Evolutionary conservation across 2,888 invertebrate species (phyloP), one percentile per base, ranked within the genome.

Genomic region (Therioaphis trifolii): DNA sequence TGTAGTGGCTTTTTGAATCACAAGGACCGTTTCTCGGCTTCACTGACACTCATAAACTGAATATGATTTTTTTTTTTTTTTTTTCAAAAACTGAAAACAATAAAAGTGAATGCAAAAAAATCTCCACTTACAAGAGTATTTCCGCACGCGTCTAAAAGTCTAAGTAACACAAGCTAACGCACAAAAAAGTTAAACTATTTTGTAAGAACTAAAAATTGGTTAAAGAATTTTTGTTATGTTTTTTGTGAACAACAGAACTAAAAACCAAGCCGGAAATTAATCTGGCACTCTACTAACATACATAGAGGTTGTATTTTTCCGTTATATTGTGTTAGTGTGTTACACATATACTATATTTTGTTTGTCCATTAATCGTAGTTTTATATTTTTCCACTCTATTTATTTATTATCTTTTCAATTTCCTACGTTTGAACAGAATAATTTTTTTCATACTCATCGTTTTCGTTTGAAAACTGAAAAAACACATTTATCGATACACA

Each of bases 1-100:
- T 78, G 77, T 68, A 78, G 77, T 78, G 77, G 77, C 77, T 78
- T 78, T 78, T 78, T 78, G 77, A 78, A 68, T 68, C 77, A 78
- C 66, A 66, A 78, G 77, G 49, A 52, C 77, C 66, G 52, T 78
- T 78, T 66, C 77, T 66, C 77, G 18, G 35, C 66, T 52, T 68
- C 49, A 35, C 77, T 12, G 21, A 78, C 77, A 78, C 77, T 78
- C 66, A 11, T 52, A 78, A 66, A 78, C 35, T 78, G 52, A 78
- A 66, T 77, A 77, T 49, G 35, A 49, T 43, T 69, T 43, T 69
- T 24, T 69, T 0, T 61, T 43, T 61, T 77, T 76, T 61, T 21
- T 63, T 76, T 63, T 78, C n/a, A 14, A 76, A 77, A 49, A 77
- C 77, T 49, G 49, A 78, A 78, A 78, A 78, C 77, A 78, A 78